Evolutionary conservation across 2,113 vertebrate genomes (phyloP), one percentile per base, ranked within the genome.

Genomic region (Osmerus mordax): DNA sequence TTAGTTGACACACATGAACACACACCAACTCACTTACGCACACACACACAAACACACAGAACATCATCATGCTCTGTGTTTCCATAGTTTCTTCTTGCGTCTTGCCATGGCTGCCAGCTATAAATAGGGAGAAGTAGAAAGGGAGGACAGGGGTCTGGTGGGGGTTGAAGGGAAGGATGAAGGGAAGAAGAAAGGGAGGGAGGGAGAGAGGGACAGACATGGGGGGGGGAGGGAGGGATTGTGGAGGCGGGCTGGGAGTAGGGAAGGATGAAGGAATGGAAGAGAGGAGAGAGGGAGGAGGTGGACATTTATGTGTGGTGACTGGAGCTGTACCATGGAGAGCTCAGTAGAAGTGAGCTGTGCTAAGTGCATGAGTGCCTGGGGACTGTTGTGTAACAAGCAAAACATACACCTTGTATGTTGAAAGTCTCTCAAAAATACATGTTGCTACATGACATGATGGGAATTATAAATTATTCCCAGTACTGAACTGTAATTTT

Each of bases 361-460:
- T 66, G 65, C 51, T 54, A 54, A 55, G 65, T 55, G 65, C 21
- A 54, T 29, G 14, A 16, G 51, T 18, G 51, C 51, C 65, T 12
- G 21, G 65, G 65, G 65, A 67, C 14, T 3, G 51, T 55, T 55
- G 65, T 16, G 51, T 53, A 54, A 67, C 65, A 67, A 14, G 51
- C 41, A 66, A 32, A 54, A 67, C 65, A 55, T 14, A 51, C 65
- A 66, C 63, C 18, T 65, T 51, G 32, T 65, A 28, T 41, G 19
- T 47, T 19, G 23, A 52, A 41, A 29, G 25, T 16, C 19, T 51
- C n/a, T 51, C 7, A 21, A 21, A 55, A 64, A 64, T 13, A 18
- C 23, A 62, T 19, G 25, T 16, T 6, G 28, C 19, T 14, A 15
- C 13, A 64, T 15, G 15, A 18, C 15, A 28, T 32, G 29, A 64